Conservation (phyloP, 2,113 vertebrate species). For the Callaeas wilsoni region DNA sequence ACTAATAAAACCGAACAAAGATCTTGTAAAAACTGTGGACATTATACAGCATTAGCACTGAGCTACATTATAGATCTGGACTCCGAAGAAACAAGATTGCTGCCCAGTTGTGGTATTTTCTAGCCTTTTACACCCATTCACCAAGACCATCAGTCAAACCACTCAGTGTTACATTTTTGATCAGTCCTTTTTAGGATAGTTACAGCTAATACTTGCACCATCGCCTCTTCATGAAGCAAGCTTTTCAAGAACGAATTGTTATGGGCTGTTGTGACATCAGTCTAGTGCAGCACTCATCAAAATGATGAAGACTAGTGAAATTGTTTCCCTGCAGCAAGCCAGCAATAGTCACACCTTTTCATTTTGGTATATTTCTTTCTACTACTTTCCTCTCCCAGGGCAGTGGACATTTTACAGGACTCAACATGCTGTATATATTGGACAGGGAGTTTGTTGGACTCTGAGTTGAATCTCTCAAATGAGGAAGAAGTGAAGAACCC, state of each 20-base stretch:
- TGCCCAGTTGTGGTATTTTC: background rate
- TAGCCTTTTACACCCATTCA: background rate
- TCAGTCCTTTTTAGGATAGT: background rate
- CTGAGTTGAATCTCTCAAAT: background rate
- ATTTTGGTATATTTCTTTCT: background rate
- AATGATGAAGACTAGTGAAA: background rate
- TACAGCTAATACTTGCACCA: background rate
- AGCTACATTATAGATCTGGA: background rate
- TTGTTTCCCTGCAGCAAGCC: background rate
- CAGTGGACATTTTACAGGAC: background rate
- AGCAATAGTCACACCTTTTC: background rate
- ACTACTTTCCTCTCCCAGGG: background rate
- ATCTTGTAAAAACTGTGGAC: conserved; percentile 58
- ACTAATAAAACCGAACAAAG: conserved; percentile 55
- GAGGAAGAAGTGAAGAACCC: background rate
- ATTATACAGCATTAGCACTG: conserved; percentile 34
- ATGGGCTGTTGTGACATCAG: background rate
- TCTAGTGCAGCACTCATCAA: background rate
- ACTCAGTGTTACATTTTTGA: background rate
- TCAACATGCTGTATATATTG: background rate
- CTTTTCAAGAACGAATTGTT: background rate
- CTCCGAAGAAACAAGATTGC: background rate
- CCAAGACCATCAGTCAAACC: background rate
- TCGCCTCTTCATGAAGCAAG: background rate
- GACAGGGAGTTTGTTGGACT: background rate